phyloP scores from a whole-genome alignment of 2,113 vertebrate genomes.

The Forbesichthys papilliferus region DNA sequence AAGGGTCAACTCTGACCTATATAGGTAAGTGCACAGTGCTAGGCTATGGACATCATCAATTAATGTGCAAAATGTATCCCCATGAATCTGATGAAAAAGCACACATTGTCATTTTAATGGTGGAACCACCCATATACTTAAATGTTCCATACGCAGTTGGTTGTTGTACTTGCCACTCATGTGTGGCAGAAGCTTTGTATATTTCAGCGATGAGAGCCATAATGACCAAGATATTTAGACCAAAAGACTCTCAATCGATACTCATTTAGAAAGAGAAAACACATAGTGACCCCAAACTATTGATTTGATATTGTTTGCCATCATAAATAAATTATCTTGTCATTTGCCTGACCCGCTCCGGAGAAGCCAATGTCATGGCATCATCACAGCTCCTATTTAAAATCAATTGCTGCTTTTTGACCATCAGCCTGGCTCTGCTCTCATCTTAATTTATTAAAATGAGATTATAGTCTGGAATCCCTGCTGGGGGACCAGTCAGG shows the following conservation, averaged over 20 bases:
- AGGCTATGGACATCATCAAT: background rate
- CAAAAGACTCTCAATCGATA: conserved; percentile 31
- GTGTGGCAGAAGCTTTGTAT: background rate
- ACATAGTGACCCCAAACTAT: conserved; percentile 1
- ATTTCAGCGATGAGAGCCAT: conserved; percentile 9
- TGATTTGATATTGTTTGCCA: conserved; percentile 25
- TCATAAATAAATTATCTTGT: conserved; percentile 37
- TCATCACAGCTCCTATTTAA: background rate
- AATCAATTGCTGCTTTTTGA: conserved; percentile 1
- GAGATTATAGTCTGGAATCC: too few species aligned
- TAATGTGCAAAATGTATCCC: background rate
- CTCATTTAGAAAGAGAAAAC: conserved; percentile 41
- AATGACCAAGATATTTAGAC: conserved; percentile 17
- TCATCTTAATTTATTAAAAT: too few species aligned
- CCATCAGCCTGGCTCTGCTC: conserved; percentile 1
- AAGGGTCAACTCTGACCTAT: background rate
- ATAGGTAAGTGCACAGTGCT: background rate
- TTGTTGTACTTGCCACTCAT: background rate
- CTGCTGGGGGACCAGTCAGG: too few species aligned
- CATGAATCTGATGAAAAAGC: background rate
- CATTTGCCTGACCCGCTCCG: conserved; percentile 21
- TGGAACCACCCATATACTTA: background rate
- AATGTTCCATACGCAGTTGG: background rate
- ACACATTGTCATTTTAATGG: background rate
- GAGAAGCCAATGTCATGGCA: conserved; percentile 5